phyloP scores from a whole-genome alignment of 2,888 invertebrate species.

The Eupsilia transversa region DNA sequence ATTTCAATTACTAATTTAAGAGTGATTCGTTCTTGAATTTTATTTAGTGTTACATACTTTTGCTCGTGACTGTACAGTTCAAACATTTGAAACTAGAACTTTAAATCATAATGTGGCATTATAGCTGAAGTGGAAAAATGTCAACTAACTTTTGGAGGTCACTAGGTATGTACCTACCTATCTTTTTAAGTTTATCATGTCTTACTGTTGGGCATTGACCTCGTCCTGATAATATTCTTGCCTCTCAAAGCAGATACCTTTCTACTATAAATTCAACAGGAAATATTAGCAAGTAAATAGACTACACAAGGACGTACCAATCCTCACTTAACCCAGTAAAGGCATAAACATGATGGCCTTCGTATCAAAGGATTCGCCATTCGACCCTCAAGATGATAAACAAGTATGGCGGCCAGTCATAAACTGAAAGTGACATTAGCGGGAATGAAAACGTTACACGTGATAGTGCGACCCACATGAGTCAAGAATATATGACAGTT shows the following conservation, averaged over 20 bases:
- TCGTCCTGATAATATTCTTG: not conserved
- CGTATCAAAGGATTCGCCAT: constrained; percentile 43
- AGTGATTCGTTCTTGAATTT: no score
- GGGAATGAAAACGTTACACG: constrained; percentile 64
- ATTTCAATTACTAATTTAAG: no score
- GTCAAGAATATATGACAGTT: constrained; percentile 47
- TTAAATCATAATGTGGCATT: no score
- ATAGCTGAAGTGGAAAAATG: no score
- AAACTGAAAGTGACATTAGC: constrained; percentile 65
- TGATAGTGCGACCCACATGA: constrained; percentile 57
- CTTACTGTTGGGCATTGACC: not conserved
- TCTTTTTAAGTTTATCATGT: no score
- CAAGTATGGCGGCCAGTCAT: constrained; percentile 52
- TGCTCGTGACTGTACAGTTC: no score
- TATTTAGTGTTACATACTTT: no score
- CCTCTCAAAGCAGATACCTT: not conserved
- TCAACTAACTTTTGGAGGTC: no score
- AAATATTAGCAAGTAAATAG: constrained; percentile 24
- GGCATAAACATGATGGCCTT: constrained; percentile 49
- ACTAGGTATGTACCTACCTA: no score
- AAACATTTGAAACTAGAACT: no score
- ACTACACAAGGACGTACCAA: constrained; percentile 19
- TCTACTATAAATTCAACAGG: not conserved
- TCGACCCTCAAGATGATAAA: constrained; percentile 62
- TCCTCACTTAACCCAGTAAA: constrained; percentile 22